Base-by-base conservation (phyloP, 2,797 vertebrate species). In the Mus minutoides region DNA sequence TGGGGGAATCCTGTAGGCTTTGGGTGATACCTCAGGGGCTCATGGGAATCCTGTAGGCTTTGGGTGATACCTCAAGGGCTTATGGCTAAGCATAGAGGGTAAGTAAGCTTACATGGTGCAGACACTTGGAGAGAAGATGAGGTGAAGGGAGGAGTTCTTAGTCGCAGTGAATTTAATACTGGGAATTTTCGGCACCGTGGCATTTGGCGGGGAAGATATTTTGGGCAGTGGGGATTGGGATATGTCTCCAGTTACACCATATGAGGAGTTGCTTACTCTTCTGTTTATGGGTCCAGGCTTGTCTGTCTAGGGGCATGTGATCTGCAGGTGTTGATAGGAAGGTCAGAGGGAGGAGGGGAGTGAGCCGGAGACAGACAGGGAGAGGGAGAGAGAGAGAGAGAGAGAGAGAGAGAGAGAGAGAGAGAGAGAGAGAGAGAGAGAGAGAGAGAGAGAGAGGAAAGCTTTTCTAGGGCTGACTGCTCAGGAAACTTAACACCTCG, bases 151-250 rank as follows among this genome's bases (percentile, higher is more conserved):
- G 3, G 83, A 75, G 62, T 31, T 88, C 67, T n/a, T 13, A 52
- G 78, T 11, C 5, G 69, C 58, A 0, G 13, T 2, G 34, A 91
- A 73, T 85, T 92, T 78, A 43, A 60, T 21, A 8, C 94, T 77
- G 37, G 92, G 73, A 71, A 49, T 90, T 90, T 78, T 37, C 80
- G 54, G 22, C 54, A 34, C 73, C 1, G 2, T 71, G 95, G 79
- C 78, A 89, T 97, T 93, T 94, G 91, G 67, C 43, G 21, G n/a
- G 40, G 90, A 95, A 92, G 94, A 75, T 93, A 93, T 93, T 97
- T 96, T 92, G 91, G 76, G 77, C 73, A 56, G 49, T 11, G 19
- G 71, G 77, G 75, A 88, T 52, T 88, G 85, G 56, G 93, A 75
- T 37, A 22, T 10, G 14, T 94, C 85, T 96, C 88, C 86, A 90